Conservation (phyloP, 2,888 invertebrate species). For the Oithona nana region DNA sequence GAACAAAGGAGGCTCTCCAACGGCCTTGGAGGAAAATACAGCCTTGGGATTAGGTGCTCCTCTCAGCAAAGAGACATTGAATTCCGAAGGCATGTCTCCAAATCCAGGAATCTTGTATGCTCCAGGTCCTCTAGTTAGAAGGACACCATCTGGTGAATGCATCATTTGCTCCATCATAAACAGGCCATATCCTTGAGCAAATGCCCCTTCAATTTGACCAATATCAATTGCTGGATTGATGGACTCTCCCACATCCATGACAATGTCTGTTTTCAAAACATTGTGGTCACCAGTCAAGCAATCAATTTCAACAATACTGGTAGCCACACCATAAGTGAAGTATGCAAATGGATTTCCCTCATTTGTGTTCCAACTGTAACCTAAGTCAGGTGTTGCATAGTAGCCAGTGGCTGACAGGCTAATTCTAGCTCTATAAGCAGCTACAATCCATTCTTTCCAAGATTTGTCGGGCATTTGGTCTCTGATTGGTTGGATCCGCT, state of each 20-base stretch:
- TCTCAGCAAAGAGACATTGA: constrained; percentile 76
- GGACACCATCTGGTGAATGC: constrained; percentile 59
- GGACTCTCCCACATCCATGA: constrained; percentile 89
- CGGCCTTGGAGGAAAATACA: constrained; percentile 87
- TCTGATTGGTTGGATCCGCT: constrained; percentile 52
- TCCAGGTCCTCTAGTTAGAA: constrained; percentile 73
- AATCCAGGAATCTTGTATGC: constrained; percentile 65
- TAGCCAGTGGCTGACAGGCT: constrained; percentile 66
- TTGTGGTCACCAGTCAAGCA: constrained; percentile 82
- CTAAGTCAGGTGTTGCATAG: constrained; percentile 49
- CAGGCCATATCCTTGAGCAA: constrained; percentile 81
- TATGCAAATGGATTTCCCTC: constrained; percentile 47
- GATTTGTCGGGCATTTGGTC: constrained; percentile 49
- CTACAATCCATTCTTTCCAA: constrained; percentile 65
- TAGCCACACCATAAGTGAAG: constrained; percentile 65
- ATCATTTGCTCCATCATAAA: constrained; percentile 76
- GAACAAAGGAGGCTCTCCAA: constrained; percentile 87
- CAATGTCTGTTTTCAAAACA: constrained; percentile 64
- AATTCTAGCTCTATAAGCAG: constrained; percentile 55
- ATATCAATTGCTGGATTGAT: constrained; percentile 90
- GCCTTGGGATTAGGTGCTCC: constrained; percentile 76
- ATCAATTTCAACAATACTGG: constrained; percentile 77
- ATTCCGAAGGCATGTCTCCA: constrained; percentile 27
- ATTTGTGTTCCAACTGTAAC: constrained; percentile 48
- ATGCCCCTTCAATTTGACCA: constrained; percentile 88